Conservation (phyloP, 2,797 vertebrate species). For the Lophotriccus pileatus region DNA sequence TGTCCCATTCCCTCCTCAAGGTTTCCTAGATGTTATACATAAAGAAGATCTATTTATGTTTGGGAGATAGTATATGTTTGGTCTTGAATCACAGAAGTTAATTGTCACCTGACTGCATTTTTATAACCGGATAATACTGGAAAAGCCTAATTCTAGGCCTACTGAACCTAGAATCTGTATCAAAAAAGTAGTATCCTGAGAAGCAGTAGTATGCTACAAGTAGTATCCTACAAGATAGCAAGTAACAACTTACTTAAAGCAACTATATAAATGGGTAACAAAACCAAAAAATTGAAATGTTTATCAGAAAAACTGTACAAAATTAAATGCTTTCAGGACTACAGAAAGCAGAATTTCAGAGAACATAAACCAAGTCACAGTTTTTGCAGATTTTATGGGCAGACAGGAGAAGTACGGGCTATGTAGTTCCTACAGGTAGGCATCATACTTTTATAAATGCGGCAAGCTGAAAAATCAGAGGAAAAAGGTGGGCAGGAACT, state of each 20-base stretch:
- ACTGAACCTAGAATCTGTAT: background rate
- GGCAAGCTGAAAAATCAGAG: background rate
- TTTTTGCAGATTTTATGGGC: background rate
- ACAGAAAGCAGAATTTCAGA: background rate
- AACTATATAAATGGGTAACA: background rate
- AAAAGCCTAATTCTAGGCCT: background rate
- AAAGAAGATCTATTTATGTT: background rate
- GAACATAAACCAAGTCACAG: background rate
- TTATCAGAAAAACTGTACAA: background rate
- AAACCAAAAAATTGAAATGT: background rate
- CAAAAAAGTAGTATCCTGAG: background rate
- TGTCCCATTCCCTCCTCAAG: background rate
- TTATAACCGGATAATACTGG: background rate
- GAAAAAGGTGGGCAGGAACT: background rate
- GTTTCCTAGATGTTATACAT: background rate
- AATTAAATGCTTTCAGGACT: background rate
- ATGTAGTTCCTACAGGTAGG: background rate
- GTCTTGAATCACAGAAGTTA: background rate
- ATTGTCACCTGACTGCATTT: background rate
- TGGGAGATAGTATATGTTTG: background rate
- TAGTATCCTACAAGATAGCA: background rate
- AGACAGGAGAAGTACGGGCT: background rate
- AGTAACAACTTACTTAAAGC: background rate
- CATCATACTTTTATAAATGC: background rate
- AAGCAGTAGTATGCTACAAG: no score